phyloP scores from a whole-genome alignment of 2,797 vertebrate species.

The Lithobates sylvaticus region DNA sequence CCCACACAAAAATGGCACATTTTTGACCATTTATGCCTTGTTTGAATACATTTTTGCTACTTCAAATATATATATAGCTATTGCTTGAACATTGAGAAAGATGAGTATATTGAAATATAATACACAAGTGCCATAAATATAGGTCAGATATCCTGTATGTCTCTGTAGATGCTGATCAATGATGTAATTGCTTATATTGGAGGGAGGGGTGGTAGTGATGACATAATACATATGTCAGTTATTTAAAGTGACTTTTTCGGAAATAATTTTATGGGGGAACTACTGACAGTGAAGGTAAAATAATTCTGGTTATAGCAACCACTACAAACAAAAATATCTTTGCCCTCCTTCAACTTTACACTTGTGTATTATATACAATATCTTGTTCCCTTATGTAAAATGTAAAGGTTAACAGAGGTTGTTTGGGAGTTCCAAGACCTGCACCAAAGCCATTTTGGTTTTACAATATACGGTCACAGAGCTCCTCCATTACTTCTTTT shows the following conservation, averaged over 20 bases:
- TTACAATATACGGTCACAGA: neutral
- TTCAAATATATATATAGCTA: neutral
- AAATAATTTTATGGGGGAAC: neutral
- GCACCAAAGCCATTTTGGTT: neutral
- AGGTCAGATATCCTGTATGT: neutral
- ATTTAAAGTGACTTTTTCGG: neutral
- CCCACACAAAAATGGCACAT: neutral
- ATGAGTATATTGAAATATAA: neutral
- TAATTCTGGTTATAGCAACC: neutral
- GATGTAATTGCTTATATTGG: neutral
- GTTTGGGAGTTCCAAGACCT: neutral
- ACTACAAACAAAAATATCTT: neutral
- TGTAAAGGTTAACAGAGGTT: neutral
- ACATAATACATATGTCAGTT: neutral
- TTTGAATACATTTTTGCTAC: neutral
- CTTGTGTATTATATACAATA: neutral
- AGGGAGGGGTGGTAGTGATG: neutral
- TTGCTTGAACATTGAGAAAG: neutral
- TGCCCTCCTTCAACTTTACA: neutral
- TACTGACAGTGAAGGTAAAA: neutral
- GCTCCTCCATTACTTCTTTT: neutral
- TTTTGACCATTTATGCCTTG: neutral
- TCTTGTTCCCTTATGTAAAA: neutral
- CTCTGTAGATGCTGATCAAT: neutral
- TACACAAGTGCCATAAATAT: neutral